Conservation (phyloP, 2,797 vertebrate genomes). For the Basileuterus tristriatus region DNA sequence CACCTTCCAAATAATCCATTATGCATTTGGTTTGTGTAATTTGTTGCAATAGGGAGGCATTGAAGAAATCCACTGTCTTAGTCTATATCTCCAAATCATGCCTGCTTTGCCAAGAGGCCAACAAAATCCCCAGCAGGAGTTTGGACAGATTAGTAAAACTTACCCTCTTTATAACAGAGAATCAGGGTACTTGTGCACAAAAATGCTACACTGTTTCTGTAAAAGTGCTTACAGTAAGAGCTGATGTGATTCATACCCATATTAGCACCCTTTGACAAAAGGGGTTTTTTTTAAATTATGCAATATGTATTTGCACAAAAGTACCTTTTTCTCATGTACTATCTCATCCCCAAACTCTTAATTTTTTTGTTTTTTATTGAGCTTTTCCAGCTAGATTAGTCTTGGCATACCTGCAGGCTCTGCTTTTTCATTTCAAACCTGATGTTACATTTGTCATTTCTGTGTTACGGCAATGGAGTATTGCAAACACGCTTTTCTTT, state of each 20-base stretch:
- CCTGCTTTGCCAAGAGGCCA: neutral
- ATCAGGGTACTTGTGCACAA: neutral
- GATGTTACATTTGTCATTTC: neutral
- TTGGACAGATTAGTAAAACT: neutral
- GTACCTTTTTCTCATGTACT: neutral
- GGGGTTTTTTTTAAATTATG: fast-evolving
- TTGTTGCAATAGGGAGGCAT: neutral
- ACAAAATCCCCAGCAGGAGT: neutral
- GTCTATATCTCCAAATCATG: neutral
- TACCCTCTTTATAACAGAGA: neutral
- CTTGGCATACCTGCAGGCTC: neutral
- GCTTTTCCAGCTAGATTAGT: neutral
- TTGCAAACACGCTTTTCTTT: neutral
- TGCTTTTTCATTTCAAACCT: neutral
- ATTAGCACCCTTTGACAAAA: neutral
- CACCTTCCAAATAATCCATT: neutral
- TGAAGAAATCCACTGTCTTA: neutral
- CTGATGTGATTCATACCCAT: neutral
- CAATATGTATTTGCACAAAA: neutral
- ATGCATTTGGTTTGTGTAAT: neutral
- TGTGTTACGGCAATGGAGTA: neutral
- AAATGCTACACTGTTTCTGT: neutral
- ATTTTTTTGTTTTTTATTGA: neutral
- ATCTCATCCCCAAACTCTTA: neutral
- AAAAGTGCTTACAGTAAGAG: neutral